A percentile compares a stretch with the other conserved stretches of the same genome.
These are phyloP conservation scores for Cynocephalus volans DNA, from an alignment of 2,113 vertebrate species.

Conservation along the genomic window DNA sequence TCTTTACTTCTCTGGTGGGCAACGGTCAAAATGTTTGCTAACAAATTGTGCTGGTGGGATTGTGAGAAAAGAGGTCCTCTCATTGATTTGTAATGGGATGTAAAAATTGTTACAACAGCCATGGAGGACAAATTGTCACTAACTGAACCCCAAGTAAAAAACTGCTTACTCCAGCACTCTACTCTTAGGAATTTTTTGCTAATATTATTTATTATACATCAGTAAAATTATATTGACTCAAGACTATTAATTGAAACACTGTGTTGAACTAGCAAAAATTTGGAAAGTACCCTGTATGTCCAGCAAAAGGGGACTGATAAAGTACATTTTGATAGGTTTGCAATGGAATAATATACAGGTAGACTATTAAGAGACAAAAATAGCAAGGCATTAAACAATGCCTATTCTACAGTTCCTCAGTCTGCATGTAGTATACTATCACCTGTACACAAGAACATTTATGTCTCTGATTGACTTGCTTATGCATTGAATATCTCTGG, in stretches of 20 bases:
- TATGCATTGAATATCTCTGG: background rate
- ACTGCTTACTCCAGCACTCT: background rate
- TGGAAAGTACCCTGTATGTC: background rate
- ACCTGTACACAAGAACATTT: background rate
- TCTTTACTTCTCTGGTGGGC: background rate
- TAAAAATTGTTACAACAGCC: background rate
- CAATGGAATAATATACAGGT: background rate
- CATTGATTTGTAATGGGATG: background rate
- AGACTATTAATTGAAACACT: background rate
- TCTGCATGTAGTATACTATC: background rate
- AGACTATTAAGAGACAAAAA: background rate
- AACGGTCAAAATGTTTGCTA: background rate
- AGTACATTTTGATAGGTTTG: background rate
- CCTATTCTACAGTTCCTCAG: background rate
- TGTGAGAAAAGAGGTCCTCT: background rate
- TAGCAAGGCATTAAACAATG: background rate
- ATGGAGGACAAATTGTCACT: background rate
- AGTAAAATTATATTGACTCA: background rate
- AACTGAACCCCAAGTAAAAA: background rate
- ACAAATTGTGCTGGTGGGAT: background rate
- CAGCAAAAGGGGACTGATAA: background rate
- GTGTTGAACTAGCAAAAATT: background rate
- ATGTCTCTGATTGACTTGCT: background rate
- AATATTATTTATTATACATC: background rate
- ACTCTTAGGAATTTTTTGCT: background rate